Evolutionary conservation across 2,113 vertebrate species (phyloP), one percentile per base, ranked within the genome.

Genomic region (Carassius carassius): DNA sequence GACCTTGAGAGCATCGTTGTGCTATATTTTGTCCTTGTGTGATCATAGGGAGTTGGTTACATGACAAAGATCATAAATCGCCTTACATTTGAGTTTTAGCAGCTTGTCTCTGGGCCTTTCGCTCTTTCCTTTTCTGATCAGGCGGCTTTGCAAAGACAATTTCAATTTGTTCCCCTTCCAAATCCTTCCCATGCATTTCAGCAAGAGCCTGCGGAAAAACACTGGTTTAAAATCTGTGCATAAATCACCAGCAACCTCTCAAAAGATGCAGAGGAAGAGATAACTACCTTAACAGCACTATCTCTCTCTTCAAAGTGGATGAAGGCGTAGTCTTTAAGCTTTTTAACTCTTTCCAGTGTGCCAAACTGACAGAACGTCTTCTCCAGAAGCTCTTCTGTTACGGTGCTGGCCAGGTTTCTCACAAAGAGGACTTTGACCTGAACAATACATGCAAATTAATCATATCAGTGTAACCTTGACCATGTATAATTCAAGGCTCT

Each of bases 81-180:
- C 35, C 97, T 97, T 96, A 99, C 98, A 99, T 98, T 94, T 98
- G 98, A 92, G 97, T 98, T 95, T 98, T 99, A 92, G 98, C 98
- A 76, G 98, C 98, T 96, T 99, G 98, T 92, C 98, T 97, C 94
- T 98, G 97, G 90, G 97, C 98, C 95, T 99, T 99, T 90, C 98
- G 97, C 92, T 99, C 98, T 95, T 99, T 99, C 91, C 97, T 97
- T 94, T 99, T 99, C 95, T 99, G 98, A 95, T 99, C 98, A 89
- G 98, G 98, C 90, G 98, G 98, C 92, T 99, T 99, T 91, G 98
- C 98, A 91, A 99, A 99, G 92, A 99, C 98, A 41, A 99, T 99
- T 96, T 99, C 98, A 93, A 99, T 99, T 94, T 95, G 96, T 93
- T 99, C 97, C 93, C 98, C 98, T 94, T 99, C 98, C 70, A 99